A percentile compares a stretch with the other conserved stretches of the same genome.
phyloP scores from a whole-genome alignment of 1,140 invertebrate species.

The Macrosteles quadrilineatus region DNA sequence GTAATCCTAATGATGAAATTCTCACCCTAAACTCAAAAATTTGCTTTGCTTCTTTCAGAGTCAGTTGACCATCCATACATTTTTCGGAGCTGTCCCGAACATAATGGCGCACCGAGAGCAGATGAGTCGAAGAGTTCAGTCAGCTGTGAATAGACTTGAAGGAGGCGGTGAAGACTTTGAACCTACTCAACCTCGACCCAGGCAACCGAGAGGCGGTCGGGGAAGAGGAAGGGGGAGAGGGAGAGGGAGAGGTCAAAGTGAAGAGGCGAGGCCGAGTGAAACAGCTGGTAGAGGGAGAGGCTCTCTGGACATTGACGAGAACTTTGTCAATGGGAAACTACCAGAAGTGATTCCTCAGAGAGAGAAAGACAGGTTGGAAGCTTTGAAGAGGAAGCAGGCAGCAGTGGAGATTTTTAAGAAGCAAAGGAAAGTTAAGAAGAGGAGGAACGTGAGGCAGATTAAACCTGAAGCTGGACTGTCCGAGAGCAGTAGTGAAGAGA shows the following conservation, averaged over 20 bases:
- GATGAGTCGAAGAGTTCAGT: constrained; percentile 78
- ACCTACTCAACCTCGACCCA: constrained; percentile 38
- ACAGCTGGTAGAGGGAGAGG: constrained; percentile 6
- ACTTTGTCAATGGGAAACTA: constrained; percentile 3
- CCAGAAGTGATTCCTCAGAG: constrained; percentile 72
- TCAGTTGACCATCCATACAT: constrained; percentile 71
- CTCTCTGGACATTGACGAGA: neutral
- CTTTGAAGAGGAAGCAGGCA: constrained; percentile 68
- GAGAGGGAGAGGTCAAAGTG: constrained; percentile 37
- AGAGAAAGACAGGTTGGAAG: constrained; percentile 63
- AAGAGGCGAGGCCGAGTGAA: neutral
- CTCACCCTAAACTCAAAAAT: too few relatives aligned
- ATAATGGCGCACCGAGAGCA: constrained; percentile 51
- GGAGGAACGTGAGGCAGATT: constrained; percentile 48
- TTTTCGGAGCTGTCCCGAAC: constrained; percentile 62
- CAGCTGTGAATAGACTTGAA: constrained; percentile 63
- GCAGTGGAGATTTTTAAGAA: constrained; percentile 75
- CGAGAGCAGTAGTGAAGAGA: constrained; percentile 58
- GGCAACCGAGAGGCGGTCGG: constrained; percentile 47
- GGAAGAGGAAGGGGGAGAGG: constrained; percentile 26
- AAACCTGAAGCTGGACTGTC: constrained; percentile 59
- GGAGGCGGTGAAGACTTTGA: constrained; percentile 40
- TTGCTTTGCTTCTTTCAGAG: constrained; percentile 46
- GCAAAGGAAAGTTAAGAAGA: constrained; percentile 59
- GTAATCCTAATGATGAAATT: too few relatives aligned